Percentiles rank a stretch among this genome's conserved stretches.
Evolutionary conservation across 1,140 invertebrate genomes (phyloP).

Genomic region (Hypsibius dujardini): DNA sequence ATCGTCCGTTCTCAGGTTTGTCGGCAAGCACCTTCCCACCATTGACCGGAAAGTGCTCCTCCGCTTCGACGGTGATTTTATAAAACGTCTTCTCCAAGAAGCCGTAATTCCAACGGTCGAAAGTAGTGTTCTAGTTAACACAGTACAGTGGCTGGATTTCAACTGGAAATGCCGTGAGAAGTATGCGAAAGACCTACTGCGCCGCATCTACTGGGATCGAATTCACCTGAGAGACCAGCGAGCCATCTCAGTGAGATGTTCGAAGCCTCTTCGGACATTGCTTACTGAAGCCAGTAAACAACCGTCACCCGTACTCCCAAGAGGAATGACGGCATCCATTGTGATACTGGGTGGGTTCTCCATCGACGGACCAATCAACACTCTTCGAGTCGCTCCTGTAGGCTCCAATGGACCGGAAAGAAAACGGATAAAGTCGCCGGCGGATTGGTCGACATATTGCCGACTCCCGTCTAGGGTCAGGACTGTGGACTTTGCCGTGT

Average conservation of each 20-base stretch:
- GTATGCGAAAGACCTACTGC: neutral
- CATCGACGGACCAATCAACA: neutral
- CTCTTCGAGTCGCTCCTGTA: neutral
- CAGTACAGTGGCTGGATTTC: conserved; percentile 6
- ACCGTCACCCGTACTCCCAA: neutral
- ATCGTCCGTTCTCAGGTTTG: neutral
- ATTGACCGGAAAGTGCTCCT: conserved; percentile 11
- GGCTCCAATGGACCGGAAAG: neutral
- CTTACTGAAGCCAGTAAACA: neutral
- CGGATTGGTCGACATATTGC: neutral
- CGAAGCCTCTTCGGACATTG: neutral
- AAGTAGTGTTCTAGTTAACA: neutral
- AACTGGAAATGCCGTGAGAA: neutral
- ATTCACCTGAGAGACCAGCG: neutral
- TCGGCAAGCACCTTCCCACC: neutral
- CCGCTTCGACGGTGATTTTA: conserved; percentile 6
- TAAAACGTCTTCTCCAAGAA: neutral
- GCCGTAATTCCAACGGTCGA: neutral
- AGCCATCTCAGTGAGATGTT: neutral
- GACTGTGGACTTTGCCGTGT: neutral
- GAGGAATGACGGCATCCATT: neutral
- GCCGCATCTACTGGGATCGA: conserved; percentile 12
- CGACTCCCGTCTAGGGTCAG: neutral
- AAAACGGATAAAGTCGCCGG: neutral
- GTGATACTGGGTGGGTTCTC: neutral